Evolutionary conservation across 2,797 vertebrate species (phyloP).

Genomic region (Petrocephalus sullivani): DNA sequence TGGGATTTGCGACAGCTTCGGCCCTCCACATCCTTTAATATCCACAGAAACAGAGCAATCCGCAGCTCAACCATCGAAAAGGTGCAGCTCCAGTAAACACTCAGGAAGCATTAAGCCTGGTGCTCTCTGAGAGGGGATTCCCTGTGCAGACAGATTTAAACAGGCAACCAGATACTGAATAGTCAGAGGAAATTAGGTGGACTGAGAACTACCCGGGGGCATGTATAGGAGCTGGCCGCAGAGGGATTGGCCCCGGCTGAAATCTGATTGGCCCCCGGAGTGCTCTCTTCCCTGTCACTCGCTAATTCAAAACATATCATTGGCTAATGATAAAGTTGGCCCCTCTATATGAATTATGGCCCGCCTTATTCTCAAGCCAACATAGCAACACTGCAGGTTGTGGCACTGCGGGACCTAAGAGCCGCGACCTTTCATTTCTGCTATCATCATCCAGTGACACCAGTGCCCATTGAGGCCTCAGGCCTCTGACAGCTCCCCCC

Average conservation of each 20-base stretch:
- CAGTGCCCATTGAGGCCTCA: background rate
- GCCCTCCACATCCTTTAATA: background rate
- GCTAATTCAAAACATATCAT: background rate
- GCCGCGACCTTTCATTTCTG: background rate
- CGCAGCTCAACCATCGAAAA: background rate
- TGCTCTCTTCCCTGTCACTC: background rate
- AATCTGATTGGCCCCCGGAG: background rate
- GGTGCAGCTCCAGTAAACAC: background rate
- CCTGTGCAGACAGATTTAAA: background rate
- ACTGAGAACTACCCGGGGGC: background rate
- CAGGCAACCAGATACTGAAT: background rate
- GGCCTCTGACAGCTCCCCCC: background rate
- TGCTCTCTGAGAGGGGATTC: background rate
- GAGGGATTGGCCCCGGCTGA: background rate
- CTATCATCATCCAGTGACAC: background rate
- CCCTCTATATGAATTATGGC: background rate
- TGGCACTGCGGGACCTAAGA: background rate
- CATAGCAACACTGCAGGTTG: background rate
- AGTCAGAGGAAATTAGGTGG: background rate
- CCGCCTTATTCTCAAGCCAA: background rate
- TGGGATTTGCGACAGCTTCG: no score
- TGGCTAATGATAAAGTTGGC: background rate
- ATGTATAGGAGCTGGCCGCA: background rate
- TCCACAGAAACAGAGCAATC: background rate
- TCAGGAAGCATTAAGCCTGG: background rate